phyloP scores from a whole-genome alignment of 2,113 vertebrate species.

The Sphyrna mokarran region DNA sequence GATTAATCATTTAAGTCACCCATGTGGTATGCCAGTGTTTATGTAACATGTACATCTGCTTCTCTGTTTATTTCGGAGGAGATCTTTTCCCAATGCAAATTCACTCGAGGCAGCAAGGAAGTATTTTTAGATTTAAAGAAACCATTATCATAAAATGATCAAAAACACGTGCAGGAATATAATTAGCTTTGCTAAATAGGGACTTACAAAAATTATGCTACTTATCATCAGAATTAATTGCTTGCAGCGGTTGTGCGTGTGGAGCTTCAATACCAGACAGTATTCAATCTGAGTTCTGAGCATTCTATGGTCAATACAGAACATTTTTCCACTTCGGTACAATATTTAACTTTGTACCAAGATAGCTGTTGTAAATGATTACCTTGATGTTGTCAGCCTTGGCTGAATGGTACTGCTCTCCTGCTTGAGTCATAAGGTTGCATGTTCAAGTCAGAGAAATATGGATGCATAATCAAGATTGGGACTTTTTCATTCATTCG shows the following conservation, averaged over 20 bases:
- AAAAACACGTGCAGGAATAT: background rate
- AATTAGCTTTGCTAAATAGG: background rate
- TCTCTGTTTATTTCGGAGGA: background rate
- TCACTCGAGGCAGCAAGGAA: background rate
- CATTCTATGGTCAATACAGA: background rate
- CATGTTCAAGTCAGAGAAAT: background rate
- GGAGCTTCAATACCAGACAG: background rate
- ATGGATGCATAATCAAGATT: background rate
- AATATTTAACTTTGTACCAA: background rate
- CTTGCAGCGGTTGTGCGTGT: background rate
- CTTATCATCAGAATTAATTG: background rate
- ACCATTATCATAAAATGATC: background rate
- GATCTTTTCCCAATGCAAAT: background rate
- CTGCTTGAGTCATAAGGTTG: background rate
- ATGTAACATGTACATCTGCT: background rate
- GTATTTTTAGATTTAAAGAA: background rate
- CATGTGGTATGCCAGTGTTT: background rate
- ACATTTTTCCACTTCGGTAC: background rate
- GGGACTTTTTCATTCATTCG: background rate
- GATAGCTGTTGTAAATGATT: background rate
- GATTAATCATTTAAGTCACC: background rate
- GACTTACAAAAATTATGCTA: background rate
- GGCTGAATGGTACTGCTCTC: background rate
- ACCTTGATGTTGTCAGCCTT: background rate
- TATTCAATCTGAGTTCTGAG: background rate